Base-by-base conservation (phyloP, 2,113 vertebrate genomes). In the Otocyon megalotis region DNA sequence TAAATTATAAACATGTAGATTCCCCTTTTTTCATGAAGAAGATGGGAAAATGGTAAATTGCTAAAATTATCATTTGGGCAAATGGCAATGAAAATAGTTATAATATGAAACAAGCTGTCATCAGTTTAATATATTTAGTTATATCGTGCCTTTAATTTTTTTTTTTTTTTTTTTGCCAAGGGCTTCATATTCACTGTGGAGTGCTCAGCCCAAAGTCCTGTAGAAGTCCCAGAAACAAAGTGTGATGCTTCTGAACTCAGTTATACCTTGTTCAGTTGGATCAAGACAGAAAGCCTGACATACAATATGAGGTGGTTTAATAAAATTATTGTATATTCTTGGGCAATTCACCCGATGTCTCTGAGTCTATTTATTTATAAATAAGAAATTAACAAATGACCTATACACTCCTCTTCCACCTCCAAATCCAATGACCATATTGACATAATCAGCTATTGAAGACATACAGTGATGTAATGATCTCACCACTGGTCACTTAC, bases 21-120 rank as follows among this genome's bases (percentile, higher is more conserved):
- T 77, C 1, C 67, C 32, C 8, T 28, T 92, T 89, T 89, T 76
- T 35, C 7, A 10, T 43, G 26, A 92, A 62, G 19, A 92, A 86
- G 58, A 84, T 67, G 15, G 14, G 32, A 89, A 94, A 96, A 92
- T 89, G n/a, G 24, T 53, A 92, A 79, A 82, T 67, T 80, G 35
- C 65, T 74, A 89, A 82, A 87, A 65, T 54, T 89, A 53, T 77
- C 79, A 89, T 67, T 74, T 88, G 48, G 50, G 24, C 69, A 79
- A 60, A 81, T 92, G 16, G 37, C 19, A 28, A 4, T 69, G 28
- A 88, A 94, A 92, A 88, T 30, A 56, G 15, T 88, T 69, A 16
- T 63, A 32, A 83, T n/a, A 72, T 77, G 37, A 88, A 79, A 50
- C 26, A 72, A 58, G 56, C 24, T 88, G 37, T 74, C 26, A 63